Evolutionary conservation across 2,113 vertebrate species (phyloP).

Genomic region (Trachemys scripta): DNA sequence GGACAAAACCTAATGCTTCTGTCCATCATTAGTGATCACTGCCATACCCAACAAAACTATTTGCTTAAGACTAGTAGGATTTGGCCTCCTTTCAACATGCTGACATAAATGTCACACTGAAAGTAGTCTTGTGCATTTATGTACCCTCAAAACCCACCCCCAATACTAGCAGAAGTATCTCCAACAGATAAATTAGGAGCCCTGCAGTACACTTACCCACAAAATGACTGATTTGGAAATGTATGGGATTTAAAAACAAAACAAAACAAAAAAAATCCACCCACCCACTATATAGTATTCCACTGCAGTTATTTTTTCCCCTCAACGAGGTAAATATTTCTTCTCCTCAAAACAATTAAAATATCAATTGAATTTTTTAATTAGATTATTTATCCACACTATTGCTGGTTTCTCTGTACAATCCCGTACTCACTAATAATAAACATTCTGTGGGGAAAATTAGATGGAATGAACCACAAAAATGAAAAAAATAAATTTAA

Average conservation of each 20-base stretch:
- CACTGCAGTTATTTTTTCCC: slow-evolving; percentile 13
- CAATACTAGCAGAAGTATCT: slow-evolving; percentile 11
- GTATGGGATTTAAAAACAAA: background rate
- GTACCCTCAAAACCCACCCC: slow-evolving; percentile 16
- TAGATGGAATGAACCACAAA: slow-evolving; percentile 39
- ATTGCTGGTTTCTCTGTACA: slow-evolving; percentile 23
- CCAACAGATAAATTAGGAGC: slow-evolving; percentile 16
- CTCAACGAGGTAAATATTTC: slow-evolving; percentile 12
- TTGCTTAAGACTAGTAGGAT: slow-evolving; percentile 31
- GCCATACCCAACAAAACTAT: slow-evolving; percentile 10
- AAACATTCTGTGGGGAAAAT: slow-evolving; percentile 28
- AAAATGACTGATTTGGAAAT: slow-evolving; percentile 34
- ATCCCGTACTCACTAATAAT: background rate
- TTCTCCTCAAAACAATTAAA: slow-evolving; percentile 27
- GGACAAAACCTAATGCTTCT: background rate
- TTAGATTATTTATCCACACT: background rate
- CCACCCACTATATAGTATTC: background rate
- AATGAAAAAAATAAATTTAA: slow-evolving; percentile 19
- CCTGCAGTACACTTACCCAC: background rate
- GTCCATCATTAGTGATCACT: background rate
- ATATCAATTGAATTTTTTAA: slow-evolving; percentile 7
- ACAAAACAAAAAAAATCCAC: too few species aligned
- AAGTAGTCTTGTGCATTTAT: slow-evolving; percentile 21
- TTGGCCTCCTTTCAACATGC: slow-evolving; percentile 12
- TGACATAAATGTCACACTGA: background rate